These are phyloP conservation scores for Hemaris fuciformis DNA, from an alignment of 2,888 invertebrate genomes.

Conservation along the genomic window DNA sequence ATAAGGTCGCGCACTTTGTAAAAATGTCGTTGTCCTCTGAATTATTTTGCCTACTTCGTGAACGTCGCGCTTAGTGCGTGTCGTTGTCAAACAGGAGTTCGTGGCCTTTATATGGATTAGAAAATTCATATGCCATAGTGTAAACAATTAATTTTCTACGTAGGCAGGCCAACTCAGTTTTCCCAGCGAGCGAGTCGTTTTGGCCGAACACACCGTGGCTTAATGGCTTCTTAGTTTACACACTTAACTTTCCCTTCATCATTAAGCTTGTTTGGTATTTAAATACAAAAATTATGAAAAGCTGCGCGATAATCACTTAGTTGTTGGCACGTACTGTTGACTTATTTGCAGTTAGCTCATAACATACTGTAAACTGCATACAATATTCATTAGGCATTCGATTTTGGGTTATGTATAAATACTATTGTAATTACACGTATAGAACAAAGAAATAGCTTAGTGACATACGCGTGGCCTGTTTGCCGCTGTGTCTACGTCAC, in stretches of 20 bases:
- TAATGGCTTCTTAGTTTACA: constrained; percentile 6
- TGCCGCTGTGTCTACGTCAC: constrained; percentile 50
- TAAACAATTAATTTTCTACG: background rate
- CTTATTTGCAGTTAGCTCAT: background rate
- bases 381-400: too few species aligned
- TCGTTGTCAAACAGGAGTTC: too few species aligned
- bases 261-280: constrained; percentile 6
- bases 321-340: background rate
- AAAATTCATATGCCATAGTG: background rate
- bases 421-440: too few species aligned
- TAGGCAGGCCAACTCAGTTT: background rate
- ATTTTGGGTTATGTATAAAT: too few species aligned
- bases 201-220: background rate
- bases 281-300: background rate
- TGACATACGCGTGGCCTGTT: constrained; percentile 37
- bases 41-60: background rate
- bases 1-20: constrained; percentile 50
- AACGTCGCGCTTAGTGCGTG: background rate
- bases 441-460: background rate
- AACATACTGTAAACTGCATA: too few species aligned
- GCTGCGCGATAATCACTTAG: background rate
- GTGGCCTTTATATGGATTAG: background rate
- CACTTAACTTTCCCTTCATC: constrained; percentile 3
- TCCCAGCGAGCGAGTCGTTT: background rate
- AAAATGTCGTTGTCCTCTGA: constrained; percentile 43